phyloP scores from a whole-genome alignment of 2,113 vertebrate species.

The Siphamia tubifer region DNA sequence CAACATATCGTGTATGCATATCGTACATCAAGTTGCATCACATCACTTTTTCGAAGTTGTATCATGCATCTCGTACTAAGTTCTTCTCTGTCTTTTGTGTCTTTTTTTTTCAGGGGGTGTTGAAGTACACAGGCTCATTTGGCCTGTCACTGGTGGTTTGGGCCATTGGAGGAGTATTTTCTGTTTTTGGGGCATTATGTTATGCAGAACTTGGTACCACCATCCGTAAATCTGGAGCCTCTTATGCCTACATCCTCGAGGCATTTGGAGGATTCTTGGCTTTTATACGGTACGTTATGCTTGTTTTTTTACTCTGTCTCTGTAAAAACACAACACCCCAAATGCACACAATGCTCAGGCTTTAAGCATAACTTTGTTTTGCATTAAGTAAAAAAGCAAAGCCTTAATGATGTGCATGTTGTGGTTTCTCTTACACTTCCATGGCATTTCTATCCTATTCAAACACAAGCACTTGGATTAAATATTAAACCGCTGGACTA shows the following conservation, averaged over 20 bases:
- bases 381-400: too few species aligned
- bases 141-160: constrained; percentile 83
- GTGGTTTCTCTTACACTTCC: too few species aligned
- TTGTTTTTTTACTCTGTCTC: not conserved
- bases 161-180: constrained; percentile 82
- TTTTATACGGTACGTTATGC: constrained; percentile 73
- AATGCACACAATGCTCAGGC: too few species aligned
- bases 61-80: too few species aligned
- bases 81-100: too few species aligned
- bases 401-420: too few species aligned
- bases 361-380: not conserved
- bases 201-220: constrained; percentile 86
- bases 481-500: too few species aligned
- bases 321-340: not conserved
- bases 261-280: constrained; percentile 82
- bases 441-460: too few species aligned
- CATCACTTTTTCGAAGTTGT: too few species aligned
- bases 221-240: constrained; percentile 84
- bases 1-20: too few species aligned
- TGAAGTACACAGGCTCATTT: constrained; percentile 78
- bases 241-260: constrained; percentile 84
- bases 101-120: constrained; percentile 72
- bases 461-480: too few species aligned
- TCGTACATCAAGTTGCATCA: too few species aligned
- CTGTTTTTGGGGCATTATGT: constrained; percentile 82